Percentiles rank a stretch among this genome's conserved stretches.
These are phyloP conservation scores for Acipenser oxyrinchus DNA, from an alignment of 2,797 vertebrate genomes.

Conservation along the genomic window DNA sequence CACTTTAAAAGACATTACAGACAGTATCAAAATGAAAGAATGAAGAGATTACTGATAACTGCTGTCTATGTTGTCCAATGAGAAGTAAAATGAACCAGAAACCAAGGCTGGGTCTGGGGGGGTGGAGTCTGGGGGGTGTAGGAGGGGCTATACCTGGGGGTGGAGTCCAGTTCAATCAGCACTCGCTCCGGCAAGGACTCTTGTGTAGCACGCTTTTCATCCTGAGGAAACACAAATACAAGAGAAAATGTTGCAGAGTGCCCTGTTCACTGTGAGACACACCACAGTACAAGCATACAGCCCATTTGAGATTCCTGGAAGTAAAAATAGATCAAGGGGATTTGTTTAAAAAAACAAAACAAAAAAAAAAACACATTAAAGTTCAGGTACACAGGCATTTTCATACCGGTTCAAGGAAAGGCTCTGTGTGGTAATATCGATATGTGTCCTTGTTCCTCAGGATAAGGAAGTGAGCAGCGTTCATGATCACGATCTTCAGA, in stretches of 20 bases:
- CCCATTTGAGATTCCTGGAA: not conserved
- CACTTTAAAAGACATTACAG: too few species aligned
- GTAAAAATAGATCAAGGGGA: not conserved
- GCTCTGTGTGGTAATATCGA: constrained; percentile 70
- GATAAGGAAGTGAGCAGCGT: constrained; percentile 89
- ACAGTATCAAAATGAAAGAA: too few species aligned
- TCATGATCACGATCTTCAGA: constrained; percentile 84
- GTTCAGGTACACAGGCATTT: not conserved
- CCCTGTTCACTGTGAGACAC: too few species aligned
- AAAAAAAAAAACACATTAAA: not conserved
- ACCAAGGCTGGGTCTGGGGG: not conserved
- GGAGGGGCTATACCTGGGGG: constrained; percentile 65
- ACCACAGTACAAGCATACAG: too few species aligned
- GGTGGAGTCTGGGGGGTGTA: not conserved
- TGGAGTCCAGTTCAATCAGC: constrained; percentile 73
- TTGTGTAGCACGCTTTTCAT: constrained; percentile 77
- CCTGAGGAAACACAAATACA: constrained; percentile 47
- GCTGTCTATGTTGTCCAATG: not conserved
- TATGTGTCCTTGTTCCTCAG: constrained; percentile 82
- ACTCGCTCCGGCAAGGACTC: constrained; percentile 86
- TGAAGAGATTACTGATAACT: too few species aligned
- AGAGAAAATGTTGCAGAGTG: too few species aligned
- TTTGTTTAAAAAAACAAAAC: not conserved
- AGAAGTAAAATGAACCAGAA: not conserved
- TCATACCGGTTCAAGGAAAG: constrained; percentile 78